phyloP scores from a whole-genome alignment of 2,888 invertebrate genomes.

The Drosophila peninsularis region DNA sequence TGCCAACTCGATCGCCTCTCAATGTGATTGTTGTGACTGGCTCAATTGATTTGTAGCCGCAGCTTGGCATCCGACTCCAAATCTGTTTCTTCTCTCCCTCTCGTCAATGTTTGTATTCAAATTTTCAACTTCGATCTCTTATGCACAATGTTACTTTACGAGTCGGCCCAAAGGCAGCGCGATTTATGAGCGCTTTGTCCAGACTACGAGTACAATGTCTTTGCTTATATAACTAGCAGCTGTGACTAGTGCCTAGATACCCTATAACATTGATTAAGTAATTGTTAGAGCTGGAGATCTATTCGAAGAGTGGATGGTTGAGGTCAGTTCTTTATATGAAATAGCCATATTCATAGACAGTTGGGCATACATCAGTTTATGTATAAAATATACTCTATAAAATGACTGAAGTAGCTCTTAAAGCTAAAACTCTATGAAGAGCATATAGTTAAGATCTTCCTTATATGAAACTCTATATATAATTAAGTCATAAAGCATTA shows the following conservation, averaged over 20 bases:
- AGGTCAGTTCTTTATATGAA: too few relatives aligned
- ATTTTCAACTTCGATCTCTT: slow-evolving; percentile 41
- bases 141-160: slow-evolving; percentile 42
- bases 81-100: slow-evolving; percentile 20
- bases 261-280: too few relatives aligned
- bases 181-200: slow-evolving; percentile 76
- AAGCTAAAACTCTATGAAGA: not conserved
- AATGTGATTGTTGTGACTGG: slow-evolving; percentile 51
- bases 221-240: slow-evolving; percentile 19
- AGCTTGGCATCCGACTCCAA: slow-evolving; percentile 28
- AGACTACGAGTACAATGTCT: slow-evolving; percentile 14
- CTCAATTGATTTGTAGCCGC: slow-evolving; percentile 66
- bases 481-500: not conserved
- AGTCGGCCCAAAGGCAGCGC: slow-evolving; percentile 26
- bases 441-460: too few relatives aligned
- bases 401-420: too few relatives aligned
- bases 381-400: too few relatives aligned
- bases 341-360: too few relatives aligned
- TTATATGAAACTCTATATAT: not conserved
- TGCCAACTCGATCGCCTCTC: slow-evolving; percentile 36
- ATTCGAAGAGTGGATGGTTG: too few relatives aligned
- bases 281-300: too few relatives aligned
- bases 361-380: too few relatives aligned
- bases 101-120: slow-evolving; percentile 74
- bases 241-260: slow-evolving; percentile 9